A percentile compares a stretch with the other conserved stretches of the same genome.
These are phyloP conservation scores for Stigmatopora argus DNA, from an alignment of 2,113 vertebrate genomes.

Conservation along the genomic window DNA sequence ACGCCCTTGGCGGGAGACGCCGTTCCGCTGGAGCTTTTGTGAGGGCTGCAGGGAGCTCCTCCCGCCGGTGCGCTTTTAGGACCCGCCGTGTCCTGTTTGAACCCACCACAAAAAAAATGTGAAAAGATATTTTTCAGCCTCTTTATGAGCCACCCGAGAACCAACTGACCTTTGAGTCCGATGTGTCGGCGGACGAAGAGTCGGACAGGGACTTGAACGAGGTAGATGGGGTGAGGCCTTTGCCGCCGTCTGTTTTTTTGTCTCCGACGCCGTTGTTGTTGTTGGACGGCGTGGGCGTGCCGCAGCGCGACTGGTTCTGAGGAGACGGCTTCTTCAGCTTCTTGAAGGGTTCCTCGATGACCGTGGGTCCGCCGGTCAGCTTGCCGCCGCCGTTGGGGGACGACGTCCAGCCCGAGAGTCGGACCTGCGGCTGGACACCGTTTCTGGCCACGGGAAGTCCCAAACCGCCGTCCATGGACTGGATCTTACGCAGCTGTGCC, in stretches of 20 bases:
- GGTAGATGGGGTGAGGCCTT: constrained; percentile 69
- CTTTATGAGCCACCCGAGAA: not conserved
- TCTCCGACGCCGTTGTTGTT: constrained; percentile 42
- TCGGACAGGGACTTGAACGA: constrained; percentile 71
- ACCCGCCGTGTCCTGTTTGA: constrained; percentile 49
- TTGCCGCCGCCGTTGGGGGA: constrained; percentile 52
- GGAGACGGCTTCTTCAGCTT: constrained; percentile 73
- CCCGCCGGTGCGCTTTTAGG: constrained; percentile 63
- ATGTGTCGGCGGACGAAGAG: constrained; percentile 59
- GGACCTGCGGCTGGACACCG: constrained; percentile 43
- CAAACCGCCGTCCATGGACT: constrained; percentile 73
- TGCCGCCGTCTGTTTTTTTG: constrained; percentile 57
- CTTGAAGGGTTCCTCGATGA: constrained; percentile 68
- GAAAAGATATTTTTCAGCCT: no score
- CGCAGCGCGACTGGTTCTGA: constrained; percentile 55
- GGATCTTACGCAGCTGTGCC: constrained; percentile 65
- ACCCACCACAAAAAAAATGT: not conserved
- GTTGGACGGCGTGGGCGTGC: constrained; percentile 48
- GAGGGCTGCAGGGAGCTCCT: constrained; percentile 50
- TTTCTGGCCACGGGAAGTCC: constrained; percentile 69
- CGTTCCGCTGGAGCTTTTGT: constrained; percentile 36
- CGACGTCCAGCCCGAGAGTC: constrained; percentile 58
- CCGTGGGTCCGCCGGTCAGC: constrained; percentile 28
- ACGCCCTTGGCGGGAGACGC: constrained; percentile 62
- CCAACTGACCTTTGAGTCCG: constrained; percentile 64